These are phyloP conservation scores for Nibea albiflora DNA, from an alignment of 2,113 vertebrate genomes.

Conservation along the genomic window DNA sequence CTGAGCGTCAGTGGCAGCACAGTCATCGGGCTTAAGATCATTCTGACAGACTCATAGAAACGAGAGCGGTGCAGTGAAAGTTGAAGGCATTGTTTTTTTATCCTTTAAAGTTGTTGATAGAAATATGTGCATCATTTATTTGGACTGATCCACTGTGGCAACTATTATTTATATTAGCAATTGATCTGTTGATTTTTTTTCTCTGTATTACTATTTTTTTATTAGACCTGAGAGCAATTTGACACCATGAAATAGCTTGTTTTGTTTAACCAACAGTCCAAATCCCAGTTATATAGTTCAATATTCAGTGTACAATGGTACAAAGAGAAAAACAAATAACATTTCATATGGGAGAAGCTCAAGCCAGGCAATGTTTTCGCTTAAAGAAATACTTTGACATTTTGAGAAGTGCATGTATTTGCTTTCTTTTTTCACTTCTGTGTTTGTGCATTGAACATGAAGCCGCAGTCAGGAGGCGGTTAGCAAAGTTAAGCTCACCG, in stretches of 20 bases:
- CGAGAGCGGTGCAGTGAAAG: slow-evolving; percentile 16
- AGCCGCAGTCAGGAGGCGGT: background rate
- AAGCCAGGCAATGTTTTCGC: background rate
- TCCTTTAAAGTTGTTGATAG: background rate
- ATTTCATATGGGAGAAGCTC: background rate
- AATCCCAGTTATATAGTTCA: background rate
- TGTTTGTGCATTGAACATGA: background rate
- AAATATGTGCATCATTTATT: slow-evolving; percentile 27
- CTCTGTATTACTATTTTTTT: background rate
- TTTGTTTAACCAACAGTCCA: background rate
- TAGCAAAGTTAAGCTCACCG: too few species aligned
- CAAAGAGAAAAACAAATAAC: background rate
- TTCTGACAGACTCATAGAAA: slow-evolving; percentile 52
- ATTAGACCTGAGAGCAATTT: slow-evolving; percentile 14
- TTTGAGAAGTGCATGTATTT: background rate
- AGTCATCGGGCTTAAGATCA: slow-evolving; percentile 57
- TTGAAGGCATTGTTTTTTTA: background rate
- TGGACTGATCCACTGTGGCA: background rate
- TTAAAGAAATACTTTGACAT: background rate
- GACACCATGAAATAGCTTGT: slow-evolving; percentile 3
- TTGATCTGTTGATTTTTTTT: slow-evolving; percentile 5
- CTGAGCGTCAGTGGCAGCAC: slow-evolving; percentile 34
- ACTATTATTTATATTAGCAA: slow-evolving; percentile 16
- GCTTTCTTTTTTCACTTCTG: background rate
- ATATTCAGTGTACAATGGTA: background rate